Percentiles rank a stretch among this genome's conserved stretches.
Conservation (phyloP, 2,888 invertebrate species). For the Tiphia femorata region DNA sequence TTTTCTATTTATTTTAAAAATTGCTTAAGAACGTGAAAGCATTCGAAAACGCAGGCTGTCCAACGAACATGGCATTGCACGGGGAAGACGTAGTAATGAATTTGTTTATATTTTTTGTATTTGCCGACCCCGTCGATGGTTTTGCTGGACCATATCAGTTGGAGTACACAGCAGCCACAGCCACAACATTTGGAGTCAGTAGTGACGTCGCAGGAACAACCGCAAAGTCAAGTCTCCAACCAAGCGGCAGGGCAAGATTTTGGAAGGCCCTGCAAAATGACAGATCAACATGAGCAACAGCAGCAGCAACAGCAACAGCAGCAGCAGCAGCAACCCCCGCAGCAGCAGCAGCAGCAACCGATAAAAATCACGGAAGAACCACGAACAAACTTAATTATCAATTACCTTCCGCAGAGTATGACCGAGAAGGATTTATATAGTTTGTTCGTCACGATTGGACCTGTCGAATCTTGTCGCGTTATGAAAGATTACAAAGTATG, state of each 20-base stretch:
- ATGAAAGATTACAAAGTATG: conserved; percentile 89
- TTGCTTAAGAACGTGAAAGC: conserved; percentile 50
- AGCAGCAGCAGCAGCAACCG: conserved; percentile 39
- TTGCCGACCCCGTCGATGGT: conserved; percentile 65
- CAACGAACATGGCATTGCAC: conserved; percentile 48
- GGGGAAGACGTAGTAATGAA: conserved; percentile 63
- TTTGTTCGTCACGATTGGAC: conserved; percentile 90
- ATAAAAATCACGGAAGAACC: conserved; percentile 57
- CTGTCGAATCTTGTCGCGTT: conserved; percentile 90
- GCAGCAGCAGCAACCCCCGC: conserved; percentile 43
- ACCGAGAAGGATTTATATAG: conserved; percentile 91
- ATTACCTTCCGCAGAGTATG: conserved; percentile 95
- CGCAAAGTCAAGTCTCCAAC: conserved; percentile 27
- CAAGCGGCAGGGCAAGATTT: conserved; percentile 38
- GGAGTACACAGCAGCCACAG: conserved; percentile 58
- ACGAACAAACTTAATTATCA: conserved; percentile 91
- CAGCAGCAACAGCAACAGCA: conserved; percentile 34
- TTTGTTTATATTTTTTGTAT: conserved; percentile 70
- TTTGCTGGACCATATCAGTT: conserved; percentile 62
- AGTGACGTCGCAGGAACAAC: conserved; percentile 26
- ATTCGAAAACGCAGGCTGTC: conserved; percentile 40
- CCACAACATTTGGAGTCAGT: conserved; percentile 23
- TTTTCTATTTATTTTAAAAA: conserved; percentile 66
- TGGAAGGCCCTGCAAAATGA: conserved; percentile 55
- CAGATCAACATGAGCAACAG: conserved; percentile 61